phyloP scores from a whole-genome alignment of 2,888 invertebrate genomes.

The Drosophila tripunctata region DNA sequence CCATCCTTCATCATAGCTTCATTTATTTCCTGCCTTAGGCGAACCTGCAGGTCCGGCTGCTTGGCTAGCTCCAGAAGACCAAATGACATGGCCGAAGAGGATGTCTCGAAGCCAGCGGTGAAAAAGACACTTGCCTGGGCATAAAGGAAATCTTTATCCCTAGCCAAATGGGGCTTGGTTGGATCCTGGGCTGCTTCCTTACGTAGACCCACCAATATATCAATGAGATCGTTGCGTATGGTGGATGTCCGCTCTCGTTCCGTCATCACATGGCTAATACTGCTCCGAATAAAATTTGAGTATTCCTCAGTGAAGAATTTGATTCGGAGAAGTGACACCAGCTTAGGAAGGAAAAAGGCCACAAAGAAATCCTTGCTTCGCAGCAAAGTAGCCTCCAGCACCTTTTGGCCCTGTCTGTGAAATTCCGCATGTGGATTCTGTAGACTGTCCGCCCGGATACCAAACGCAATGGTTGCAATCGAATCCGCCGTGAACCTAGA shows the following conservation, averaged over 20 bases:
- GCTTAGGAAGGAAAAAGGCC: conserved; percentile 80
- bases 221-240: conserved; percentile 85
- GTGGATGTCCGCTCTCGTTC: conserved; percentile 83
- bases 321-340: conserved; percentile 65
- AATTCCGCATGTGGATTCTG: conserved; percentile 81
- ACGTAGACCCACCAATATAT: conserved; percentile 84
- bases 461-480: conserved; percentile 82
- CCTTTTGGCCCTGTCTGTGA: conserved; percentile 63
- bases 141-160: conserved; percentile 75
- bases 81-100: conserved; percentile 84
- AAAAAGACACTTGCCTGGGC: conserved; percentile 83
- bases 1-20: conserved; percentile 76
- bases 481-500: conserved; percentile 81
- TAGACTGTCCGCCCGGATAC: conserved; percentile 80
- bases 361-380: conserved; percentile 76
- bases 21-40: conserved; percentile 84
- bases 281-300: conserved; percentile 81
- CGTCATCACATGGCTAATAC: conserved; percentile 83
- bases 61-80: conserved; percentile 83
- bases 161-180: conserved; percentile 51
- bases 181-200: conserved; percentile 64
- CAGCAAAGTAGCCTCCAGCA: conserved; percentile 61
- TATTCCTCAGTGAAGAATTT: conserved; percentile 77
- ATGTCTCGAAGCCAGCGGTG: conserved; percentile 83
- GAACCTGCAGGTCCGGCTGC: conserved; percentile 83